These are phyloP conservation scores for Amphiduros pacificus DNA, from an alignment of 2,888 invertebrate genomes.

Conservation along the genomic window DNA sequence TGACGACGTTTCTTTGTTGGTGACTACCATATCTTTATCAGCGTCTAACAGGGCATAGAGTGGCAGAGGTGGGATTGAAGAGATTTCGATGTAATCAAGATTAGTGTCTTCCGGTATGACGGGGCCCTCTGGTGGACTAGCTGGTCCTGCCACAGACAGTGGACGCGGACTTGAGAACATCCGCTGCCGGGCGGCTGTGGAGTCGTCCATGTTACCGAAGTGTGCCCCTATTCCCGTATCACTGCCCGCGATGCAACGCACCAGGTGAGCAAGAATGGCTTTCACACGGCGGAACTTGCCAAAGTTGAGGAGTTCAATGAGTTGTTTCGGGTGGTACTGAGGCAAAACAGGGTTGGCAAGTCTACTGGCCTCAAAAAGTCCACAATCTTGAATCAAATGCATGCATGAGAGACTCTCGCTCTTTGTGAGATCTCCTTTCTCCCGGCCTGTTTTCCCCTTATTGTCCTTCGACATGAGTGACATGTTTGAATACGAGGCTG, in stretches of 20 bases:
- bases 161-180: slow-evolving; percentile 17
- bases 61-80: slow-evolving; percentile 96
- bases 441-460: slow-evolving; percentile 6
- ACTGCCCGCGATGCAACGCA: slow-evolving; percentile 68
- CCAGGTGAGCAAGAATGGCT: slow-evolving; percentile 94
- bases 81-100: slow-evolving; percentile 76
- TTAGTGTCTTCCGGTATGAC: slow-evolving; percentile 38
- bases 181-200: slow-evolving; percentile 13
- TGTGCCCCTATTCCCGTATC: slow-evolving; percentile 20
- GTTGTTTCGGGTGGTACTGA: slow-evolving; percentile 97
- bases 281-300: slow-evolving; percentile 96
- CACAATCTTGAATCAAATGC: slow-evolving; percentile 55
- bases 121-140: slow-evolving; percentile 17
- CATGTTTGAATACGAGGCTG: slow-evolving; percentile 23
- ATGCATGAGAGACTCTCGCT: slow-evolving; percentile 48
- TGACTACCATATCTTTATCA: slow-evolving; percentile 65
- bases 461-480: slow-evolving; percentile 18
- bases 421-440: background rate
- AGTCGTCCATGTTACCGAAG: slow-evolving; percentile 32
- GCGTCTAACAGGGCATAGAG: slow-evolving; percentile 94
- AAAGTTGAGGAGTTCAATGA: slow-evolving; percentile 97
- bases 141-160: slow-evolving; percentile 12
- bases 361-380: slow-evolving; percentile 91
- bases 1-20: background rate
- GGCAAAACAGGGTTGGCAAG: slow-evolving; percentile 97